Evolutionary conservation across 2,888 invertebrate genomes (phyloP).

Genomic region (Drosophila koepferae): DNA sequence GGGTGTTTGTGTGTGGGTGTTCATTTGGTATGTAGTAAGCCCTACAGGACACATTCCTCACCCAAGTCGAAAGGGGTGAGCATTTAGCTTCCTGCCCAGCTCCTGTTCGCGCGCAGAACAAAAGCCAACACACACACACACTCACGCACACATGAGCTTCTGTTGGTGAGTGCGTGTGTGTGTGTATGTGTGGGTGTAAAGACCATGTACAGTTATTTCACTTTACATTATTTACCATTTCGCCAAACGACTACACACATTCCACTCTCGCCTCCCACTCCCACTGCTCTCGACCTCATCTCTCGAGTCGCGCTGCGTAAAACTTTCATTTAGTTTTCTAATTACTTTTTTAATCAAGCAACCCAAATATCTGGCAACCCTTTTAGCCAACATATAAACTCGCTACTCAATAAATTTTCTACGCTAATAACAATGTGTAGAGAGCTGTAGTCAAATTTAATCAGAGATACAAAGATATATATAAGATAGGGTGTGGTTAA

Average conservation of each 20-base stretch:
- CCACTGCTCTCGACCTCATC: background rate
- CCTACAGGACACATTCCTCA: constrained; percentile 82
- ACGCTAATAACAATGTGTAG: constrained; percentile 18
- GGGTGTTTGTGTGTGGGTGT: constrained; percentile 53
- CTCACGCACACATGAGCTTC: constrained; percentile 33
- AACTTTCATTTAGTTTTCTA: constrained; percentile 82
- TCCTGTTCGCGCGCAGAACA: constrained; percentile 50
- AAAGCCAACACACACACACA: constrained; percentile 58
- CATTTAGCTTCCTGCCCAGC: constrained; percentile 22
- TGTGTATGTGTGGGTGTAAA: constrained; percentile 45
- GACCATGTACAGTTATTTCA: constrained; percentile 78
- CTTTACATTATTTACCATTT: constrained; percentile 79
- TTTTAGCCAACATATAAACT: constrained; percentile 23
- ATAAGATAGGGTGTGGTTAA: no score
- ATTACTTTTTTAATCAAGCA: constrained; percentile 80
- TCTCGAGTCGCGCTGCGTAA: constrained; percentile 60
- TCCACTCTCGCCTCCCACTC: background rate
- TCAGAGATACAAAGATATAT: no score
- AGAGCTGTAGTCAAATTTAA: background rate
- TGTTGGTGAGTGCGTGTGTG: constrained; percentile 2
- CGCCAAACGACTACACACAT: constrained; percentile 59
- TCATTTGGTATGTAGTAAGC: constrained; percentile 80
- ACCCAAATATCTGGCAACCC: constrained; percentile 72
- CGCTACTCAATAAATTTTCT: constrained; percentile 28
- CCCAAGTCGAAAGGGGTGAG: constrained; percentile 62